These are phyloP conservation scores for Dynastes grantii DNA, from an alignment of 2,888 invertebrate genomes.

Conservation along the genomic window DNA sequence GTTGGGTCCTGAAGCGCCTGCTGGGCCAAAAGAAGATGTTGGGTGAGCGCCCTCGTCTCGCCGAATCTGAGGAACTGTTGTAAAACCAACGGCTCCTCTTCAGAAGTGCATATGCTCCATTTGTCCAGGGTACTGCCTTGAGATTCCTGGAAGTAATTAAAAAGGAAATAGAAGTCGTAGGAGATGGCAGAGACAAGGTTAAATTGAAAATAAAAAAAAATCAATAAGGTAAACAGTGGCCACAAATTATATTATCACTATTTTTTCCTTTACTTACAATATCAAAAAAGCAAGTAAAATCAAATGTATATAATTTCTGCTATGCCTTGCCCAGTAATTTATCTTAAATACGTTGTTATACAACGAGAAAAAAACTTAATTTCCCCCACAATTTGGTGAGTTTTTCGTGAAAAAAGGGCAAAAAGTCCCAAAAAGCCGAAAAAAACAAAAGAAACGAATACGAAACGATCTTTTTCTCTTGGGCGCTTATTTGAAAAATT, in stretches of 20 bases:
- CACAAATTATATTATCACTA: no score
- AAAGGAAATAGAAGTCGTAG: no score
- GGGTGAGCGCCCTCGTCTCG: conserved; percentile 88
- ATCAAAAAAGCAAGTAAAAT: no score
- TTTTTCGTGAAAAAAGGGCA: conserved; percentile 7
- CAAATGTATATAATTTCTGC: no score
- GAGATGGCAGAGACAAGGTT: no score
- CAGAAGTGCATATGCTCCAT: conserved; percentile 90
- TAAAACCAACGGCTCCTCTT: conserved; percentile 92
- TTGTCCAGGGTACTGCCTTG: conserved; percentile 88
- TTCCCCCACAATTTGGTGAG: neutral
- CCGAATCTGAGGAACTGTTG: conserved; percentile 94
- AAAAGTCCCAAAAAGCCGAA: neutral
- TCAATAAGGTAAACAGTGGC: no score
- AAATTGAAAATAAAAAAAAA: no score
- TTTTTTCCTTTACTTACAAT: no score
- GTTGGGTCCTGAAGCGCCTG: conserved; percentile 75
- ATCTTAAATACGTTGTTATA: conserved; percentile 17
- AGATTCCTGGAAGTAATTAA: conserved; percentile 77
- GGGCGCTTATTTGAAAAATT: conserved; percentile 67
- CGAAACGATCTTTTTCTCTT: conserved; percentile 18
- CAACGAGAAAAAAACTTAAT: conserved; percentile 11
- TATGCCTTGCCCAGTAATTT: conserved; percentile 11
- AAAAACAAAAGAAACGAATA: conserved; percentile 26
- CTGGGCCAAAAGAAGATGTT: conserved; percentile 77